phyloP scores from a whole-genome alignment of 92 coral and sea anemone genomes.

The Scolanthus callimorphus region DNA sequence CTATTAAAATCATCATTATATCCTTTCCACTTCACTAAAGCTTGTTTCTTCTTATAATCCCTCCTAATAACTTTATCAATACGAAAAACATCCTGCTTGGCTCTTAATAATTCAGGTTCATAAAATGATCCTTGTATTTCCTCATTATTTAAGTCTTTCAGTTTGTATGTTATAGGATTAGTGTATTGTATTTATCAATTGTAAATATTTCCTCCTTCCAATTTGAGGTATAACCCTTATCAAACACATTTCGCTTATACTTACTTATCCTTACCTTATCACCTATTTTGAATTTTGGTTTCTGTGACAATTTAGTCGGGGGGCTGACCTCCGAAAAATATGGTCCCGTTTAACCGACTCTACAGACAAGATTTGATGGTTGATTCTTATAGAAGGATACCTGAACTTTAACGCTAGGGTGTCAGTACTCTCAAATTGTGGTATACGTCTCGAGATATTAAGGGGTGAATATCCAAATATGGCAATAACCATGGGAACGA shows the following conservation, averaged over 20 bases:
- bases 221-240: conserved; percentile 23
- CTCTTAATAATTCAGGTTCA: conserved; percentile 36
- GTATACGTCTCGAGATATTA: too few relatives aligned
- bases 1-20: conserved; percentile 21
- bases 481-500: too few relatives aligned
- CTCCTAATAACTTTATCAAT: conserved; percentile 40
- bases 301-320: conserved; percentile 4
- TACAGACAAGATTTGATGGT: too few relatives aligned
- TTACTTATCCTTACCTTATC: conserved; percentile 44
- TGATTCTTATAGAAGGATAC: too few relatives aligned
- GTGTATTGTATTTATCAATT: conserved; percentile 28
- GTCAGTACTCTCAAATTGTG: too few relatives aligned
- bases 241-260: conserved; percentile 39
- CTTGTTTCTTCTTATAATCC: conserved; percentile 35
- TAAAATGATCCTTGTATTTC: conserved; percentile 35
- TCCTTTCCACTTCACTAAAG: conserved; percentile 41
- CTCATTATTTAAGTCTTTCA: conserved; percentile 39
- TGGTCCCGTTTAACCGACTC: too few relatives aligned
- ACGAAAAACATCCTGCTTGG: conserved; percentile 32
- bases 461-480: too few relatives aligned
- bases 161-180: conserved; percentile 2
- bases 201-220: conserved; percentile 20
- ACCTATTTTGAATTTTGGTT: conserved; percentile 48
- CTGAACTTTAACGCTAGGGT: too few relatives aligned
- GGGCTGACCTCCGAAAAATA: too few relatives aligned